These are phyloP conservation scores for Rhodinocichla rosea DNA, from an alignment of 2,113 vertebrate genomes.

Conservation along the genomic window DNA sequence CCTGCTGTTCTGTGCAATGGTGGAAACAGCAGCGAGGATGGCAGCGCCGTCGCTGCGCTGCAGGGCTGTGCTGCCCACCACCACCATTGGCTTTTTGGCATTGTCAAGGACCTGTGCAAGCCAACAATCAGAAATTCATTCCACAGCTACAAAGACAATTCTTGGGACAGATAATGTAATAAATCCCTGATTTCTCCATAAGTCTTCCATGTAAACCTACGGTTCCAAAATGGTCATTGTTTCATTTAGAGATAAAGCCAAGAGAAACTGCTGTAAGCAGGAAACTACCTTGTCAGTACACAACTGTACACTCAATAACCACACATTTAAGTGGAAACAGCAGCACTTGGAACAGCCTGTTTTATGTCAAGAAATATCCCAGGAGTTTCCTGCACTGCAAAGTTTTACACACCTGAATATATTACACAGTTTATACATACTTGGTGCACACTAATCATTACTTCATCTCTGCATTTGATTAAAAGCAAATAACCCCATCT, in stretches of 20 bases:
- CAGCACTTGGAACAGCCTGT: neutral
- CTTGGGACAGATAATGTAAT: neutral
- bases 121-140: neutral
- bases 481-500: neutral
- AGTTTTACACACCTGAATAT: neutral
- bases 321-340: neutral
- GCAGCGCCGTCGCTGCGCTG: slow-evolving; percentile 89
- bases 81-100: slow-evolving; percentile 88
- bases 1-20: slow-evolving; percentile 86
- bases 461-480: neutral
- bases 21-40: slow-evolving; percentile 83
- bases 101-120: slow-evolving; percentile 77
- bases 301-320: neutral
- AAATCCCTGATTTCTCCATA: neutral
- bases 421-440: neutral
- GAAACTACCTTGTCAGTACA: neutral
- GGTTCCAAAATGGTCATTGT: neutral
- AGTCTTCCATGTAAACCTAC: neutral
- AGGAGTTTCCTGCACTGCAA: neutral
- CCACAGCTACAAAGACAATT: neutral
- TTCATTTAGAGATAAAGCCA: neutral
- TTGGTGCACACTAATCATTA: neutral
- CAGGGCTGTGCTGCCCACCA: slow-evolving; percentile 89
- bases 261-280: neutral
- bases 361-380: neutral